Base-by-base conservation (phyloP, 2,113 vertebrate genomes). In the Sylvilagus bachmani region DNA sequence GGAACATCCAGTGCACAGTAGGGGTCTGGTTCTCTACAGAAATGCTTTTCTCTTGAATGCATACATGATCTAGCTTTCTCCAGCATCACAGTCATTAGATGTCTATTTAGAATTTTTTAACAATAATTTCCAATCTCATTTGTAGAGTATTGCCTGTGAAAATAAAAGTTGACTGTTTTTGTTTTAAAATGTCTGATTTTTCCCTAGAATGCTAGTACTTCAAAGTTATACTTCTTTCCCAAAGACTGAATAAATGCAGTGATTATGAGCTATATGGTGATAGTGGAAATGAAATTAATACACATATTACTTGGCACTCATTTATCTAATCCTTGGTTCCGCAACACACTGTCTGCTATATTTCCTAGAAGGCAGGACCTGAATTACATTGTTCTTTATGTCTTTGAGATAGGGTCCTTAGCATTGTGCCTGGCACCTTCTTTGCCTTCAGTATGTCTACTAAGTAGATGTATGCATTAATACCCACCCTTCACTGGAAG, bases 61-160 rank as follows among this genome's bases (percentile, higher is more conserved):
- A 61, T 31, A 0, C 2, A 10, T 19, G 14, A 10, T 33, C 58
- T 44, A n/a, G 17, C 33, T 64, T 93, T 94, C 67, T 67, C 36
- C 74, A 73, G 5, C 22, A 17, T 58, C 55, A 58, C 55, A 58
- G 1, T 75, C 62, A 51, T 86, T 86, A 74, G 24, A 49, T 91
- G 29, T 74, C 80, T 61, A 10, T 79, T 86, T 29, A 93, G 29
- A 81, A 44, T 49, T 69, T 91, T 92, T 90, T 31, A 89, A 33
- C 86, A 95, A 67, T 89, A 93, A 93, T 67, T 92, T 96, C 51
- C 95, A 29, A 83, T 64, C 66, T 95, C 25, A 83, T 61, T 90
- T 82, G 85, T 83, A n/a, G 53, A 95, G 92, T 58, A 13, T 93
- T 95, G 38, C 73, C 90, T 80, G 6, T 83, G 61, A 49, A 88